Base-by-base conservation (phyloP, 1,140 invertebrate genomes). In the Drosophila sproati region DNA sequence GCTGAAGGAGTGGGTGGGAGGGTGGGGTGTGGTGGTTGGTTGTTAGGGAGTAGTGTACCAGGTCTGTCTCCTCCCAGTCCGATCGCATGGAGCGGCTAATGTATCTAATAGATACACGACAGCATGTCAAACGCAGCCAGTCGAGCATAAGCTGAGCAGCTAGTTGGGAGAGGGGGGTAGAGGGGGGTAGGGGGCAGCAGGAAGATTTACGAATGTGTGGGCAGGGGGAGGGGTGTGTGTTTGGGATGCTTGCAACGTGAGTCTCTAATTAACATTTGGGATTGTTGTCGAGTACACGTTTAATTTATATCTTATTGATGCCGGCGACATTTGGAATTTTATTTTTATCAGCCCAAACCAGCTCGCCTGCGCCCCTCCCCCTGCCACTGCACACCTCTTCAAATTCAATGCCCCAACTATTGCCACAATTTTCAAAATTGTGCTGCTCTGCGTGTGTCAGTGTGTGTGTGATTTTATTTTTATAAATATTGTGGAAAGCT, bases 221-320 rank as follows among this genome's bases (percentile, higher is more conserved):
- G 20, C 20, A 20, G 20, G 20, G 20, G 20, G 20, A 20, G 20
- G 20, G 20, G 20, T 20, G 20, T 20, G 20, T 20, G 20, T 20
- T 20, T 20, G 20, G 20, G 20, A 20, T 20, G 20, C 20, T 20
- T 20, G 20, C 20, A 70, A 73, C 85, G 85, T 89, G 85, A 82
- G 68, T 85, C 72, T 83, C 85, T 90, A 89, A 89, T 89, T 89
- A 89, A 89, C 85, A 85, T 79, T 57, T 76, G 74, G 80, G 78
- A 81, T 89, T 89, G 86, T 8, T n/a, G 10, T n/a, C 3, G 39
- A 10, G 86, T 89, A 85, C 85, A 85, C 74, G 67, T 85, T 90
- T 89, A 89, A 89, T 89, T 89, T 89, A 89, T 89, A 89, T 76
- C 85, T 89, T 89, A 89, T 89, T 90, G 85, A 89, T 89, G 85